These are phyloP conservation scores for Neoascia interrupta DNA, from an alignment of 2,888 invertebrate genomes.

Conservation along the genomic window DNA sequence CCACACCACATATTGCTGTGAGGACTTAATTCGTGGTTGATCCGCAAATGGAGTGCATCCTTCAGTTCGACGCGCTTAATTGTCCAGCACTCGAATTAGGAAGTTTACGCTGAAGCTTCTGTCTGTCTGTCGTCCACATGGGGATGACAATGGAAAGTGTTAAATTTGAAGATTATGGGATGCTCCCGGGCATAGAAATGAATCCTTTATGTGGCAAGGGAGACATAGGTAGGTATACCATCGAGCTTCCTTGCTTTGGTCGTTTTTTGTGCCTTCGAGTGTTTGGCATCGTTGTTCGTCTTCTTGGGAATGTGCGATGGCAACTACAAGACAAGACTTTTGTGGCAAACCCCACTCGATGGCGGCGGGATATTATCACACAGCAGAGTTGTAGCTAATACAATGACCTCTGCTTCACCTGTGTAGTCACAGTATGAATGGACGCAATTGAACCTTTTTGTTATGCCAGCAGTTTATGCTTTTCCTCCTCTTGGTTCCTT, in stretches of 20 bases:
- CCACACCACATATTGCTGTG: not conserved
- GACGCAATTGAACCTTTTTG: not conserved
- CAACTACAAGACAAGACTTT: not conserved
- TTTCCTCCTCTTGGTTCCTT: constrained; percentile 9
- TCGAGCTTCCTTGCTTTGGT: not conserved
- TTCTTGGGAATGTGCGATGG: no score
- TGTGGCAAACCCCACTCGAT: not conserved
- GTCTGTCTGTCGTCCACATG: no score
- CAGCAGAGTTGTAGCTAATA: not conserved
- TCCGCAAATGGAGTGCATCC: constrained; percentile 27
- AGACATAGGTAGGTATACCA: no score
- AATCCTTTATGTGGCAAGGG: not conserved
- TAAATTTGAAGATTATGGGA: not conserved
- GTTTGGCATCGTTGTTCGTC: not conserved
- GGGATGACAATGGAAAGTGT: not conserved
- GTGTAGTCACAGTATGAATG: no score
- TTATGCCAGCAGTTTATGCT: not conserved
- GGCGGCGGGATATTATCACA: not conserved
- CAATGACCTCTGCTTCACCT: no score
- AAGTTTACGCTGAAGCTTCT: not conserved
- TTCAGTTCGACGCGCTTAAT: constrained; percentile 23
- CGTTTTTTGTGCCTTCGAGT: not conserved
- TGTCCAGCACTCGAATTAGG: constrained; percentile 1
- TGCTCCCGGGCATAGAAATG: no score
- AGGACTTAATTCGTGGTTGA: not conserved